Percentiles rank a stretch among this genome's conserved stretches.
These are phyloP conservation scores for Tyria jacobaeae DNA, from an alignment of 2,888 invertebrate species.

Conservation along the genomic window DNA sequence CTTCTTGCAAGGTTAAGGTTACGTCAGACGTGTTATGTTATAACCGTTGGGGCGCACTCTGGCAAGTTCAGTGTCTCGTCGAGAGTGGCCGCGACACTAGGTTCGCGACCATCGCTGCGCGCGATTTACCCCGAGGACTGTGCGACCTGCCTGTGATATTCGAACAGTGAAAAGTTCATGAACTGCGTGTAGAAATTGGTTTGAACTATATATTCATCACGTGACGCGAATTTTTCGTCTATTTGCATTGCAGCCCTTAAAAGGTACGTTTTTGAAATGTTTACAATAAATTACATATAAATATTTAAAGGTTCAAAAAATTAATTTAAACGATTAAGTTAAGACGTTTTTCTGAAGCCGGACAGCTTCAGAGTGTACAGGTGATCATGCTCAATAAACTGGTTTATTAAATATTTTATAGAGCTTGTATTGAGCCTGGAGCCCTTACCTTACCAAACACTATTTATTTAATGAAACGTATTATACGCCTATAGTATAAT, in stretches of 20 bases:
- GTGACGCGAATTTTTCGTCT: constrained; percentile 66
- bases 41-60: constrained; percentile 86
- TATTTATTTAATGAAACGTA: too few species aligned
- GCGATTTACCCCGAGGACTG: constrained; percentile 77
- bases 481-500: too few species aligned
- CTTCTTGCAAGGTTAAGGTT: constrained; percentile 87
- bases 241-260: constrained; percentile 54
- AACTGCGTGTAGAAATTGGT: constrained; percentile 83
- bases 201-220: constrained; percentile 73
- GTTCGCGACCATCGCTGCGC: constrained; percentile 74
- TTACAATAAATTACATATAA: not conserved
- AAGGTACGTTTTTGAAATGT: constrained; percentile 66
- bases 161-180: constrained; percentile 85
- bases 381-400: constrained; percentile 74
- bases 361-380: constrained; percentile 57
- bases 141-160: constrained; percentile 80
- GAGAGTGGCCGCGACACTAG: constrained; percentile 85
- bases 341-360: constrained; percentile 53
- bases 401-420: constrained; percentile 80
- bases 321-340: constrained; percentile 13
- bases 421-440: constrained; percentile 54
- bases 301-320: not conserved
- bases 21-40: constrained; percentile 87
- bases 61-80: constrained; percentile 86
- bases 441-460: constrained; percentile 39